A percentile compares a stretch with the other conserved stretches of the same genome.
Conservation (phyloP, 2,888 invertebrate species). For the Augochlorella aurata region DNA sequence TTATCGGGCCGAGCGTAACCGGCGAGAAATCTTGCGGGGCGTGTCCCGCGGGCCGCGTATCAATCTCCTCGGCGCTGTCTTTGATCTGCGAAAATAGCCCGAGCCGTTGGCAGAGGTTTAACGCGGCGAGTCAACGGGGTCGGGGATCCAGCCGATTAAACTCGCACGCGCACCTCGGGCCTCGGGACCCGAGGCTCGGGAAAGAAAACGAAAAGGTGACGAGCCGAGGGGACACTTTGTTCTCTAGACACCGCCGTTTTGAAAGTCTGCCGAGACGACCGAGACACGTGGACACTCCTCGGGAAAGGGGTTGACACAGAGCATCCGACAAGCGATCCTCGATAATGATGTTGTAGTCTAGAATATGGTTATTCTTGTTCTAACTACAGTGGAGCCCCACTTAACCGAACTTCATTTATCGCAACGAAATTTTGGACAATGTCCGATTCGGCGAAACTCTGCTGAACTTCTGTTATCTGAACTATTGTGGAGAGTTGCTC, state of each 20-base stretch:
- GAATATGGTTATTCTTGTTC: too few species aligned
- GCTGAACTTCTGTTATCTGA: too few species aligned
- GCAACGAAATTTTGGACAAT: too few species aligned
- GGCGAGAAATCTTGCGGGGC: slow-evolving; percentile 60
- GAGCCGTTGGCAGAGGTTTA: slow-evolving; percentile 59
- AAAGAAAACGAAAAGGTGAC: slow-evolving; percentile 16
- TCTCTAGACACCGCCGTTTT: background rate
- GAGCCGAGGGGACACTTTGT: background rate
- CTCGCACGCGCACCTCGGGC: slow-evolving; percentile 27
- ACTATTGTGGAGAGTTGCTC: too few species aligned
- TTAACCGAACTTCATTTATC: too few species aligned
- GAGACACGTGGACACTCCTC: background rate
- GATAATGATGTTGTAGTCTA: too few species aligned
- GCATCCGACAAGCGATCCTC: too few species aligned
- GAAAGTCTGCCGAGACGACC: background rate
- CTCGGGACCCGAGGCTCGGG: background rate
- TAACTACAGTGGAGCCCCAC: too few species aligned
- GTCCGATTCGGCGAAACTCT: too few species aligned
- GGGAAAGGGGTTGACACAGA: background rate
- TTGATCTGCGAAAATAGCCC: slow-evolving; percentile 78
- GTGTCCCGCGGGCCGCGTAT: slow-evolving; percentile 72
- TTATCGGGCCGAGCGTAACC: slow-evolving; percentile 58
- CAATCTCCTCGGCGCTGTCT: slow-evolving; percentile 74
- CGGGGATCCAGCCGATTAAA: slow-evolving; percentile 70
- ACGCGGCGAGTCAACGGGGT: slow-evolving; percentile 45